These are phyloP conservation scores for Phortica magna DNA, from an alignment of 2,888 invertebrate genomes.

Conservation along the genomic window DNA sequence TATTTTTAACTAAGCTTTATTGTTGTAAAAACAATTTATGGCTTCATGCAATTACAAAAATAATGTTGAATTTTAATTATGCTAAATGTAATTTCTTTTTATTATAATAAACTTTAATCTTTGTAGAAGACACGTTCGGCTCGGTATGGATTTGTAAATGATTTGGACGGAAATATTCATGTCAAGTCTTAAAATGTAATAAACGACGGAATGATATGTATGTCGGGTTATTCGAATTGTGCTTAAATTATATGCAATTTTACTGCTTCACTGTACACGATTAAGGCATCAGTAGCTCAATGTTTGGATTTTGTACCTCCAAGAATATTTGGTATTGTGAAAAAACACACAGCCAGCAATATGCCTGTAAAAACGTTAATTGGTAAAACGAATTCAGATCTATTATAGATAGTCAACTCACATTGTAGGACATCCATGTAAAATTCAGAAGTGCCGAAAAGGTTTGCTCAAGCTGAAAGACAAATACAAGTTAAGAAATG, in stretches of 20 bases:
- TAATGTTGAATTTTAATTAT: not conserved
- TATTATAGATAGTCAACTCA: slow-evolving; percentile 79
- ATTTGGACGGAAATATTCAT: slow-evolving; percentile 3
- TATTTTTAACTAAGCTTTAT: not conserved
- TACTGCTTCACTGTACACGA: not conserved
- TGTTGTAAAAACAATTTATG: not conserved
- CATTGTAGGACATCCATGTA: slow-evolving; percentile 92
- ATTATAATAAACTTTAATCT: slow-evolving; percentile 10
- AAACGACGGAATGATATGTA: not conserved
- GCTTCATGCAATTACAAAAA: slow-evolving; percentile 15
- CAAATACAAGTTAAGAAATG: not conserved
- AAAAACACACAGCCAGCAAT: slow-evolving; percentile 91
- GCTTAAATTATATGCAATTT: not conserved
- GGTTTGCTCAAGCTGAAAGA: slow-evolving; percentile 85
- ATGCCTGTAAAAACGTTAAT: slow-evolving; percentile 82
- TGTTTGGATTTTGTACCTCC: slow-evolving; percentile 90
- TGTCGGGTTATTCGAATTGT: slow-evolving; percentile 6
- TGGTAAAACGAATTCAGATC: not conserved
- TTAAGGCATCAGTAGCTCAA: slow-evolving; percentile 82
- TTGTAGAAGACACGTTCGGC: slow-evolving; percentile 22
- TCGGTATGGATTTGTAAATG: not conserved
- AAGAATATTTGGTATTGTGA: slow-evolving; percentile 91
- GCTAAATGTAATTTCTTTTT: not conserved
- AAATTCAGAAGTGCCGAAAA: slow-evolving; percentile 87
- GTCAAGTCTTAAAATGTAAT: not conserved